A percentile compares a stretch with the other conserved stretches of the same genome.
phyloP scores from a whole-genome alignment of 1,140 invertebrate genomes.

The Dryas iulia region DNA sequence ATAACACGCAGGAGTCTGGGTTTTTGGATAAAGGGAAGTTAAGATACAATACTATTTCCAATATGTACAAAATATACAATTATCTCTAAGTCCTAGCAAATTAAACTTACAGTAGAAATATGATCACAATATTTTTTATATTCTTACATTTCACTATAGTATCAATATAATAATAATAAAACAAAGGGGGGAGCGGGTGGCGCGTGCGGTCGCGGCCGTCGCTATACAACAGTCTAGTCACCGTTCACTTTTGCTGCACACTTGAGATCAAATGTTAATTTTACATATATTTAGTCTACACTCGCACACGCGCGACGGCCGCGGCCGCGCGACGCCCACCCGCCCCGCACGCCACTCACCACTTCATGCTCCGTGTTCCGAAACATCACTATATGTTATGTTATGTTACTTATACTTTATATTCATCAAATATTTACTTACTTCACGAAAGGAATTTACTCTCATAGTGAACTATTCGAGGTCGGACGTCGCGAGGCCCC shows the following conservation, averaged over 20 bases:
- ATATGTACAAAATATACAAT: constrained; percentile 82
- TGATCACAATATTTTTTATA: constrained; percentile 79
- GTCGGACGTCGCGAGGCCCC: constrained; percentile 3
- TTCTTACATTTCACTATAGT: constrained; percentile 63
- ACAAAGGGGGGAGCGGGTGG: constrained; percentile 35
- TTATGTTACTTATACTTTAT: not conserved
- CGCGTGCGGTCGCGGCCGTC: constrained; percentile 49
- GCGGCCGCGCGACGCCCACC: constrained; percentile 38
- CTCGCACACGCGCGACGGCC: constrained; percentile 65
- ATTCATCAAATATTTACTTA: not conserved
- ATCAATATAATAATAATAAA: constrained; percentile 30
- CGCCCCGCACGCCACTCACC: constrained; percentile 29
- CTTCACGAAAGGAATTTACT: not conserved
- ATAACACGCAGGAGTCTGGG: constrained; percentile 81
- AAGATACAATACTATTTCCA: constrained; percentile 82
- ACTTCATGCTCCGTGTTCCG: not conserved
- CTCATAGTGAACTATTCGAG: not conserved
- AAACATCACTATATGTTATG: not conserved
- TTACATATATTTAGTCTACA: constrained; percentile 72
- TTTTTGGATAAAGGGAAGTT: constrained; percentile 78
- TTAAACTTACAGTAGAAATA: constrained; percentile 79
- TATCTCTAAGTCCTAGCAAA: constrained; percentile 73
- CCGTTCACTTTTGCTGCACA: constrained; percentile 76
- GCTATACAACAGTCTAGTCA: constrained; percentile 62
- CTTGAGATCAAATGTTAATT: constrained; percentile 80